A percentile compares a stretch with the other conserved stretches of the same genome.
Conservation (phyloP, 2,797 vertebrate genomes). For the Cygnus olor region DNA sequence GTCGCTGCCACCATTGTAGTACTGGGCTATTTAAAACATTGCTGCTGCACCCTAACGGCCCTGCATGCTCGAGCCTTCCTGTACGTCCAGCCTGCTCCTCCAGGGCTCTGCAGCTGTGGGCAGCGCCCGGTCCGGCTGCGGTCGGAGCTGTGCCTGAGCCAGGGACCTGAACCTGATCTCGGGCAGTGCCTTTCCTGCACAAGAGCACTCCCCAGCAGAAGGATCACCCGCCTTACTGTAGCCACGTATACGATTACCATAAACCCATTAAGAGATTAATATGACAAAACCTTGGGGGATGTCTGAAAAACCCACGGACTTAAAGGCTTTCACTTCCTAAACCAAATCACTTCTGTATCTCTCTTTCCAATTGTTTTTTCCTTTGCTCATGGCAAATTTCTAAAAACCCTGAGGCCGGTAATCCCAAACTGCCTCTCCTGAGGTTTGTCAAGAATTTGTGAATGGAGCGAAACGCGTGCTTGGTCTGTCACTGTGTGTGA, state of each 20-base stretch:
- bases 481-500: background rate
- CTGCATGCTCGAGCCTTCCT: background rate
- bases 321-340: constrained; percentile 31
- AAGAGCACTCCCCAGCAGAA: background rate
- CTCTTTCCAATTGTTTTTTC: background rate
- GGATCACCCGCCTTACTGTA: background rate
- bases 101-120: background rate
- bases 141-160: background rate
- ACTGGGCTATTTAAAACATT: background rate
- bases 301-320: background rate
- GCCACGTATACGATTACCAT: constrained; percentile 9
- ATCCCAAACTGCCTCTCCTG: background rate
- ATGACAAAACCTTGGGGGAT: constrained; percentile 11
- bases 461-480: background rate
- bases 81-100: background rate
- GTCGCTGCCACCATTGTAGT: background rate
- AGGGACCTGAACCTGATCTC: background rate
- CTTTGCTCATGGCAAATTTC: background rate
- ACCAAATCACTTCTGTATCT: background rate
- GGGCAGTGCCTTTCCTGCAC: background rate
- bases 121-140: background rate
- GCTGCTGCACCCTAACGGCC: background rate
- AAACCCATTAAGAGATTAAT: constrained; percentile 62
- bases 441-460: background rate
- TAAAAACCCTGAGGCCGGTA: background rate